Evolutionary conservation across 2,113 vertebrate species (phyloP).

Genomic region (Lycocorax pyrrhopterus): DNA sequence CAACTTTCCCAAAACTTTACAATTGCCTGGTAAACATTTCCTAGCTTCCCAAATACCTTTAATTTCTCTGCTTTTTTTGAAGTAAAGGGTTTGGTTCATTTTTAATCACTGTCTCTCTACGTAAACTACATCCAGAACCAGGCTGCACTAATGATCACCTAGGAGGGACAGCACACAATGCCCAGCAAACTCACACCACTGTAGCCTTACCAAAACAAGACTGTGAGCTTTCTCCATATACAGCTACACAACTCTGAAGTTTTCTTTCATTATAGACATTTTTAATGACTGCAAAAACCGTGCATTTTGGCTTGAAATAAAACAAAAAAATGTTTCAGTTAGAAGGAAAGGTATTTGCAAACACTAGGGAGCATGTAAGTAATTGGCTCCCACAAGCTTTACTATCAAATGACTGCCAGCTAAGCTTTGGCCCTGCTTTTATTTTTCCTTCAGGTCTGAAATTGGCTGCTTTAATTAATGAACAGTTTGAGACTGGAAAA

Average conservation of each 20-base stretch:
- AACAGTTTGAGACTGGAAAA: slow-evolving; percentile 24
- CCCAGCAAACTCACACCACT: neutral
- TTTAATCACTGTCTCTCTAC: neutral
- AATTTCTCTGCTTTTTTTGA: neutral
- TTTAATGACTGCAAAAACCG: neutral
- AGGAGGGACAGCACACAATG: neutral
- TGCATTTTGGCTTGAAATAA: neutral
- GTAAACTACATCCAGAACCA: neutral
- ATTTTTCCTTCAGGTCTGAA: slow-evolving; percentile 36
- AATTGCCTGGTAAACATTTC: neutral
- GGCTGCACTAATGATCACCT: neutral
- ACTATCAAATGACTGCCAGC: neutral
- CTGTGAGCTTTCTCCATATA: neutral
- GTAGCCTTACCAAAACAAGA: neutral
- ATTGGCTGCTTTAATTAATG: slow-evolving; percentile 23
- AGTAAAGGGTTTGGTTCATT: neutral
- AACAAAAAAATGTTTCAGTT: neutral
- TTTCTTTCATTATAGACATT: neutral
- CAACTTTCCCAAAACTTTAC: neutral
- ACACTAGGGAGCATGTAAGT: neutral
- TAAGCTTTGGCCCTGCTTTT: slow-evolving; percentile 5
- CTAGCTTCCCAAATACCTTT: neutral
- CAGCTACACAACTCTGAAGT: neutral
- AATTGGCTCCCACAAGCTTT: neutral
- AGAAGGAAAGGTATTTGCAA: neutral